These are phyloP conservation scores for Nysson spinosus DNA, from an alignment of 2,888 invertebrate species.

Conservation along the genomic window DNA sequence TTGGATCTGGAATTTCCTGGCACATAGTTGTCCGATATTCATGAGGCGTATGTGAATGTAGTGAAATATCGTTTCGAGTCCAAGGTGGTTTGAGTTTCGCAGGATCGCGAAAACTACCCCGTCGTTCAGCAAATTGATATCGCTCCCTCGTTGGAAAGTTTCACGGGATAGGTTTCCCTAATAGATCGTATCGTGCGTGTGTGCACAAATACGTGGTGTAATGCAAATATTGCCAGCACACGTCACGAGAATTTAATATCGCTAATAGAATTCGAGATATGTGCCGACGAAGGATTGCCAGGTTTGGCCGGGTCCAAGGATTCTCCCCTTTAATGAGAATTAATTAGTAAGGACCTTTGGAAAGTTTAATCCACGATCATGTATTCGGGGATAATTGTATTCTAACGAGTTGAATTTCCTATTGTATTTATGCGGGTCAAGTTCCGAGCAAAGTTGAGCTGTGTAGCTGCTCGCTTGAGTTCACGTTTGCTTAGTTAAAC, in stretches of 20 bases:
- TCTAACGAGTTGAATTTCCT: too few relatives aligned
- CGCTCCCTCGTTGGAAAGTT: conserved; percentile 54
- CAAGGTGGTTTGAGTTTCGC: background rate
- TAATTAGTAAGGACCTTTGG: too few relatives aligned
- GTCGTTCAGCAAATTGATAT: conserved; percentile 68
- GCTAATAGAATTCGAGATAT: background rate
- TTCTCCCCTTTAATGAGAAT: too few relatives aligned
- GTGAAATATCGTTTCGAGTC: background rate
- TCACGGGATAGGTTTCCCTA: conserved; percentile 27
- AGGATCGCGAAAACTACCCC: conserved; percentile 37
- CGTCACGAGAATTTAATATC: conserved; percentile 6
- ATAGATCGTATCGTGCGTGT: too few relatives aligned
- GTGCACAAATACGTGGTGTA: background rate
- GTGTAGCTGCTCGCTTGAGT: too few relatives aligned
- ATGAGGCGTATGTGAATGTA: background rate
- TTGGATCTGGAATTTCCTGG: background rate
- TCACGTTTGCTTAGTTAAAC: too few relatives aligned
- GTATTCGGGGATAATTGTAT: too few relatives aligned
- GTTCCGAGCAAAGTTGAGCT: too few relatives aligned
- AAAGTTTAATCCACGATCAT: too few relatives aligned
- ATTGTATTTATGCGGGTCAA: too few relatives aligned
- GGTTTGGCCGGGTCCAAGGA: too few relatives aligned
- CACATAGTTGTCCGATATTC: background rate
- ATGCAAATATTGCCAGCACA: too few relatives aligned
- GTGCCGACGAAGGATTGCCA: background rate